Evolutionary conservation across 2,888 invertebrate species (phyloP).

Genomic region (Drosophila buzzatii): DNA sequence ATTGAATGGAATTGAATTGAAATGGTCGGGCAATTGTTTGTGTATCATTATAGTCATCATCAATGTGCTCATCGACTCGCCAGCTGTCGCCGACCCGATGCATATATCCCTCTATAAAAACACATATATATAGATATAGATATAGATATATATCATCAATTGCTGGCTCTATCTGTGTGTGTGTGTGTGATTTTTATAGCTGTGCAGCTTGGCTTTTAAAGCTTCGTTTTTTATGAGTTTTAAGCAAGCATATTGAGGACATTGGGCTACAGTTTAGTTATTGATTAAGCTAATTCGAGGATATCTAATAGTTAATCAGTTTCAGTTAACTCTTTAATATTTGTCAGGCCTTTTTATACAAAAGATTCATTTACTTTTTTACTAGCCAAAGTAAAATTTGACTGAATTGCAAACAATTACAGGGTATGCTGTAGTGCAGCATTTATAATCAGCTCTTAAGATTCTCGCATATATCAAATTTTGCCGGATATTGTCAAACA

Average conservation of each 20-base stretch:
- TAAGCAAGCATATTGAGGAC: too few species aligned
- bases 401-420: neutral
- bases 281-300: neutral
- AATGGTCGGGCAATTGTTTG: constrained; percentile 75
- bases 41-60: constrained; percentile 77
- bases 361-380: neutral
- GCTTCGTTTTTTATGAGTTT: neutral
- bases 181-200: constrained; percentile 21
- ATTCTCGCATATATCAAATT: too few species aligned
- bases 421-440: neutral
- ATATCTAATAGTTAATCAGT: neutral
- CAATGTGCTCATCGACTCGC: constrained; percentile 51
- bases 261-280: neutral
- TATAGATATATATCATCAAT: constrained; percentile 4
- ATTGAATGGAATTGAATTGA: constrained; percentile 64
- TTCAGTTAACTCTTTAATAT: neutral
- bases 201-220: constrained; percentile 8
- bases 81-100: constrained; percentile 18
- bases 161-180: neutral
- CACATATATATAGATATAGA: neutral
- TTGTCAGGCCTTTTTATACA: rapidly evolving
- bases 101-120: constrained; percentile 4
- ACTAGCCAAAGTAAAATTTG: neutral
- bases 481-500: too few species aligned
- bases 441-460: neutral